A percentile compares a stretch with the other conserved stretches of the same genome.
Evolutionary conservation across 2,888 invertebrate genomes (phyloP).

Genomic region (Caenorhabditis parvicauda): DNA sequence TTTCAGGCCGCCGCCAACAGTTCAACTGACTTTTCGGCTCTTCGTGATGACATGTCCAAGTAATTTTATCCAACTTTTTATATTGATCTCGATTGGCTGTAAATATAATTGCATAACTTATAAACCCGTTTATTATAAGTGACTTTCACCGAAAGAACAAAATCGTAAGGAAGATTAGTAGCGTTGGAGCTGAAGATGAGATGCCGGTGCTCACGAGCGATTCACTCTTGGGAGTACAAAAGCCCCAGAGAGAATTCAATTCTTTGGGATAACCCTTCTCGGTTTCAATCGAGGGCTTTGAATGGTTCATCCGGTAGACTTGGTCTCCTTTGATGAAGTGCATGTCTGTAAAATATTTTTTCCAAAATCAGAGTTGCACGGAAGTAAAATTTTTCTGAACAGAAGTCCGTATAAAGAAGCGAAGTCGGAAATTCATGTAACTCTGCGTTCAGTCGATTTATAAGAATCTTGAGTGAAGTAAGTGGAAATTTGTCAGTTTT

Average conservation of each 20-base stretch:
- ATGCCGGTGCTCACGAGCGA: slow-evolving; percentile 3
- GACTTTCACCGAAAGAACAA: too few species aligned
- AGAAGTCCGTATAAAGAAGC: too few species aligned
- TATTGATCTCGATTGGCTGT: background rate
- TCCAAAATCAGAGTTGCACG: too few species aligned
- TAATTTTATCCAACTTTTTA: slow-evolving; percentile 1
- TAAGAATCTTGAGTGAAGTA: too few species aligned
- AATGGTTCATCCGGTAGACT: slow-evolving; percentile 27
- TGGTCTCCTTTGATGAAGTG: slow-evolving; percentile 14
- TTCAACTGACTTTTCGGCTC: too few species aligned
- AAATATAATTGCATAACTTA: slow-evolving; percentile 6
- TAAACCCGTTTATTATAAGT: slow-evolving; percentile 4
- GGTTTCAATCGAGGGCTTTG: slow-evolving; percentile 15
- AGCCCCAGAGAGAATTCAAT: slow-evolving; percentile 10
- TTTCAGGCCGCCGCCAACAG: too few species aligned
- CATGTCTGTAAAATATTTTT: slow-evolving; percentile 8
- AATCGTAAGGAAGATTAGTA: too few species aligned
- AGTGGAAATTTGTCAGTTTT: too few species aligned
- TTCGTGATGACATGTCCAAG: too few species aligned
- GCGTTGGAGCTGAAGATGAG: background rate
- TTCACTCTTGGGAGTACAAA: slow-evolving; percentile 13
- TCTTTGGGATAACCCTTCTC: slow-evolving; percentile 13
- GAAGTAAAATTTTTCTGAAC: too few species aligned
- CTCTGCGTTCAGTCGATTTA: too few species aligned
- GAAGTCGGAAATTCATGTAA: too few species aligned